Conservation (phyloP, 92 coral and sea anemone genomes). For the Epizoanthus fatuus region DNA sequence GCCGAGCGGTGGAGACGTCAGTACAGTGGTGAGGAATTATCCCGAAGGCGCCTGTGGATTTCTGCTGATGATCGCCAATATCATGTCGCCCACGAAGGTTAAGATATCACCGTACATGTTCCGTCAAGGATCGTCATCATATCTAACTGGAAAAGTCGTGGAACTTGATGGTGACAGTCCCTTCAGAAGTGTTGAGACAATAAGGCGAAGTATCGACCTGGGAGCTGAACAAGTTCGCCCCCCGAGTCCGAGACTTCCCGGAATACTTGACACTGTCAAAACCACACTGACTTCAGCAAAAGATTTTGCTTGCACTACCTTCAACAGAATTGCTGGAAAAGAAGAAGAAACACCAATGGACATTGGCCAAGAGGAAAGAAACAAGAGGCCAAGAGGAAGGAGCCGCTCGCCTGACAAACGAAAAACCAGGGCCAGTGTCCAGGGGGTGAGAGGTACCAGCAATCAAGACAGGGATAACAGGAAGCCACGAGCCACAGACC, state of each 20-base stretch:
- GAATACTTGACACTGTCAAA: neutral
- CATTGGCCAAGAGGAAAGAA: neutral
- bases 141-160: slow-evolving; percentile 41
- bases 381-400: neutral
- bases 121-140: neutral
- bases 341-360: slow-evolving; percentile 22
- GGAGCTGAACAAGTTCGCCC: slow-evolving; percentile 42
- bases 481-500: neutral
- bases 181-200: slow-evolving; percentile 11
- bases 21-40: slow-evolving; percentile 75
- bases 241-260: neutral
- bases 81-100: slow-evolving; percentile 1
- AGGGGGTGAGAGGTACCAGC: too few relatives aligned
- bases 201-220: neutral
- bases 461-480: too few relatives aligned
- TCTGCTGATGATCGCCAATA: slow-evolving; percentile 86
- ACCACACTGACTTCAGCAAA: neutral
- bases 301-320: neutral
- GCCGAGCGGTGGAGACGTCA: slow-evolving; percentile 86
- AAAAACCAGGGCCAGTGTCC: neutral
- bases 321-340: too few relatives aligned
- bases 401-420: slow-evolving; percentile 6
- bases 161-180: slow-evolving; percentile 23
- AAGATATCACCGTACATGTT: slow-evolving; percentile 57
- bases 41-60: slow-evolving; percentile 84